phyloP scores from a whole-genome alignment of 2,797 vertebrate genomes.

The Podargus strigoides region DNA sequence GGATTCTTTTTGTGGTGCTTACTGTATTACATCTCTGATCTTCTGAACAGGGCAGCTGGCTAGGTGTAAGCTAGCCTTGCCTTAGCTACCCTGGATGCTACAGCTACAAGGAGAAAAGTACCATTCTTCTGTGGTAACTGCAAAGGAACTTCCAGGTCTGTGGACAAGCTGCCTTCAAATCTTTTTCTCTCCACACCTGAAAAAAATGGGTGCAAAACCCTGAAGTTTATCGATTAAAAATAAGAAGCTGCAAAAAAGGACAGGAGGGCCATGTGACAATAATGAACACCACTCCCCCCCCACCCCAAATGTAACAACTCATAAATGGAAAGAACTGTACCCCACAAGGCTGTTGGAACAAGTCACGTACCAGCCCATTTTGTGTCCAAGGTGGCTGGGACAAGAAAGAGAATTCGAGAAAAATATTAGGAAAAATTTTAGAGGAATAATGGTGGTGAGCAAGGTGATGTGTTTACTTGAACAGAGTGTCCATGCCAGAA shows the following conservation, averaged over 20 bases:
- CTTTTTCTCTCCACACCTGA: not conserved
- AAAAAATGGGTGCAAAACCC: not conserved
- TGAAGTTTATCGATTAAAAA: not conserved
- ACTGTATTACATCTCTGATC: not conserved
- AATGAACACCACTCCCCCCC: not conserved
- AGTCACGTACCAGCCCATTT: not conserved
- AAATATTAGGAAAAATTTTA: not conserved
- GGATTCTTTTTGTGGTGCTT: not conserved
- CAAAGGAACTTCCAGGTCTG: not conserved
- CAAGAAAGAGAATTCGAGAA: not conserved
- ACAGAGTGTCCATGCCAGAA: not conserved
- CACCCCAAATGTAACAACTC: no score
- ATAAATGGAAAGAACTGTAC: not conserved
- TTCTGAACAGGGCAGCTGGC: not conserved
- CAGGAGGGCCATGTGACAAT: not conserved
- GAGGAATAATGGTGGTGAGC: not conserved
- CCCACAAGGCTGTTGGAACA: not conserved
- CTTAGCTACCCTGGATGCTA: not conserved
- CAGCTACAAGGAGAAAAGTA: not conserved
- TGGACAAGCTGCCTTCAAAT: not conserved
- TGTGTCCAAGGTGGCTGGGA: not conserved
- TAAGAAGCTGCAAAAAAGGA: not conserved
- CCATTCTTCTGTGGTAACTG: not conserved
- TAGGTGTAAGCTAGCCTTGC: not conserved
- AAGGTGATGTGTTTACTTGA: not conserved